Evolutionary conservation across 2,113 vertebrate genomes (phyloP).

Genomic region (Pogona vitticeps): DNA sequence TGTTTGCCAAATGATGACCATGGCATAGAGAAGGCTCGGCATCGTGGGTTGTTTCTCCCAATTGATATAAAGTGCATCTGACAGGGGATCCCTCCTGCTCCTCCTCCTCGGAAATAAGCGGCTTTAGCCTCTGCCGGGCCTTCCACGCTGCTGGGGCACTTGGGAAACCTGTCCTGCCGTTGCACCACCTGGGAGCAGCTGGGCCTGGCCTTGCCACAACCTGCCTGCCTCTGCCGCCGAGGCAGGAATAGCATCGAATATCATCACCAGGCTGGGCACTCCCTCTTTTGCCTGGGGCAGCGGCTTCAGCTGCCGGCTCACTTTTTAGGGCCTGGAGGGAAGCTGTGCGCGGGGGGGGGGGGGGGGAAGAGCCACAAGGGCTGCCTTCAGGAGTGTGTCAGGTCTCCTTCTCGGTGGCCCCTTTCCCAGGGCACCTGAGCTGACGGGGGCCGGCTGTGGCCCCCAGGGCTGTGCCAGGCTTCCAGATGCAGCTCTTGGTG

Average conservation of each 20-base stretch:
- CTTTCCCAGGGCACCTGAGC: background rate
- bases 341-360: background rate
- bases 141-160: too few species aligned
- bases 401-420: background rate
- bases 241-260: background rate
- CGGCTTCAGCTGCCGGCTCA: background rate
- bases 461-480: background rate
- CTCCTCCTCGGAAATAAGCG: background rate
- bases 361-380: too few species aligned
- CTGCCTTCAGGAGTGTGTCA: too few species aligned
- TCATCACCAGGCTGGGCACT: background rate
- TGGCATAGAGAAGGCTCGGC: too few species aligned
- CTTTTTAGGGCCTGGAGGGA: background rate
- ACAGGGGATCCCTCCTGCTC: background rate
- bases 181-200: background rate
- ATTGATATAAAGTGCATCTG: background rate
- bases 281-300: slow-evolving; percentile 1
- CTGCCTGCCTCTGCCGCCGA: background rate
- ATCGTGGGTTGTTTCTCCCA: background rate
- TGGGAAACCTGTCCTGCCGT: background rate
- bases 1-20: background rate
- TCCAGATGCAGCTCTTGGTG: background rate
- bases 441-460: too few species aligned
- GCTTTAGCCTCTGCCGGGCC: background rate
- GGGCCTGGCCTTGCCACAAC: background rate